Evolutionary conservation across 2,888 invertebrate species (phyloP).

Genomic region (Microplitis deprimator): DNA sequence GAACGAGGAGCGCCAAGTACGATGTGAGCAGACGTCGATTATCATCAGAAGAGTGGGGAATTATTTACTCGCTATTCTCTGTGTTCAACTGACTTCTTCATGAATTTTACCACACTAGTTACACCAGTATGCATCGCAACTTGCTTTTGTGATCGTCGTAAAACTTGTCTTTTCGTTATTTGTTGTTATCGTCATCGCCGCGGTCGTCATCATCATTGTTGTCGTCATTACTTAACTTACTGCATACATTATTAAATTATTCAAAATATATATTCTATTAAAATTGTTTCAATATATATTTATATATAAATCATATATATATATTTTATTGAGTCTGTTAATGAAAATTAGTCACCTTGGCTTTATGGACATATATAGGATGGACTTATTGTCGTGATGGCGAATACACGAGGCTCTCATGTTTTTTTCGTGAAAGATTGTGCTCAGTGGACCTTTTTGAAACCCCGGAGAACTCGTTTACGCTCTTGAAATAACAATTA

Average conservation of each 20-base stretch:
- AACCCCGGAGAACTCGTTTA: slow-evolving; percentile 34
- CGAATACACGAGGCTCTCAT: slow-evolving; percentile 16
- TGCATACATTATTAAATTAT: too few species aligned
- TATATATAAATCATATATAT: too few species aligned
- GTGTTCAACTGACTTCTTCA: slow-evolving; percentile 39
- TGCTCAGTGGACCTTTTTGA: slow-evolving; percentile 31
- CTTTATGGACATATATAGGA: background rate
- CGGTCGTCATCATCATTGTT: too few species aligned
- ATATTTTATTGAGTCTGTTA: background rate
- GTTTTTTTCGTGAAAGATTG: slow-evolving; percentile 32
- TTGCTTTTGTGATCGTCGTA: slow-evolving; percentile 25
- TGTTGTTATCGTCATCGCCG: background rate
- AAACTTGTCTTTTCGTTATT: background rate
- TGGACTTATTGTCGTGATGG: slow-evolving; percentile 34
- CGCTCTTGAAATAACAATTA: slow-evolving; percentile 18
- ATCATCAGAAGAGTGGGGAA: slow-evolving; percentile 36
- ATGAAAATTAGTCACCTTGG: background rate
- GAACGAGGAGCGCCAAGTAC: slow-evolving; percentile 26
- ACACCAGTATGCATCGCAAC: slow-evolving; percentile 51
- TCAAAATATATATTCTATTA: too few species aligned
- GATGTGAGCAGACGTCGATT: slow-evolving; percentile 28
- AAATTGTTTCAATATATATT: too few species aligned
- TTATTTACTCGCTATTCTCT: slow-evolving; percentile 55
- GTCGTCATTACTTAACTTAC: background rate
- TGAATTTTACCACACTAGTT: slow-evolving; percentile 47